Conservation (phyloP, 2,797 vertebrate genomes). For the Trichosurus vulpecula region DNA sequence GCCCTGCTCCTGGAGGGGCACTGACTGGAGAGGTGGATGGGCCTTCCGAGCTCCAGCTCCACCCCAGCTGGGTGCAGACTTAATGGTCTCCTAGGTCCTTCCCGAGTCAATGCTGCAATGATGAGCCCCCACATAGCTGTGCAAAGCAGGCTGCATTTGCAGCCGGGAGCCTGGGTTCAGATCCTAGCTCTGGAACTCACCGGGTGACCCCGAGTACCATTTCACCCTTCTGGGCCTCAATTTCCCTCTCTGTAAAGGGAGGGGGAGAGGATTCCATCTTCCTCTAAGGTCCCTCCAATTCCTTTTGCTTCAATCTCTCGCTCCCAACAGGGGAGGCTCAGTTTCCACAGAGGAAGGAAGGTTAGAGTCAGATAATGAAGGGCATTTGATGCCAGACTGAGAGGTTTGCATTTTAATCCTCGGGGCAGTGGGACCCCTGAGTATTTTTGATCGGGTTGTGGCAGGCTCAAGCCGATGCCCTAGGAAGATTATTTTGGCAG, state of each 20-base stretch:
- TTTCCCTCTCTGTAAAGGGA: neutral
- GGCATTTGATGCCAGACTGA: too few species aligned
- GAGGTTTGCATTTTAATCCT: too few species aligned
- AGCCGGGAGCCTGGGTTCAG: too few species aligned
- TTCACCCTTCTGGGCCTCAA: neutral
- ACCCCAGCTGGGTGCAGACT: too few species aligned
- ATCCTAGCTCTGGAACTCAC: too few species aligned
- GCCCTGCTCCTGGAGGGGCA: neutral
- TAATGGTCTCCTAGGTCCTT: too few species aligned
- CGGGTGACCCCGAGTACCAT: neutral
- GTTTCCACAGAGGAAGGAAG: neutral
- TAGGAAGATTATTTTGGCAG: neutral
- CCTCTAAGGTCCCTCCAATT: accelerated
- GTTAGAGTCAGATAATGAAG: too few species aligned
- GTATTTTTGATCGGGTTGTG: accelerated
- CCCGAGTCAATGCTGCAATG: neutral
- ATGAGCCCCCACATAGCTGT: too few species aligned
- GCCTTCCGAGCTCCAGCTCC: too few species aligned
- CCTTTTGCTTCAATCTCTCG: neutral
- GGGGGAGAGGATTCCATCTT: neutral
- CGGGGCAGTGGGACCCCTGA: neutral
- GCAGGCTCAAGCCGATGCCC: neutral
- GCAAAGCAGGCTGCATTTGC: neutral
- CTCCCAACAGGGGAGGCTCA: neutral
- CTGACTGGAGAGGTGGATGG: neutral